These are phyloP conservation scores for Gobio occitaniae DNA, from an alignment of 2,797 vertebrate genomes.

Conservation along the genomic window DNA sequence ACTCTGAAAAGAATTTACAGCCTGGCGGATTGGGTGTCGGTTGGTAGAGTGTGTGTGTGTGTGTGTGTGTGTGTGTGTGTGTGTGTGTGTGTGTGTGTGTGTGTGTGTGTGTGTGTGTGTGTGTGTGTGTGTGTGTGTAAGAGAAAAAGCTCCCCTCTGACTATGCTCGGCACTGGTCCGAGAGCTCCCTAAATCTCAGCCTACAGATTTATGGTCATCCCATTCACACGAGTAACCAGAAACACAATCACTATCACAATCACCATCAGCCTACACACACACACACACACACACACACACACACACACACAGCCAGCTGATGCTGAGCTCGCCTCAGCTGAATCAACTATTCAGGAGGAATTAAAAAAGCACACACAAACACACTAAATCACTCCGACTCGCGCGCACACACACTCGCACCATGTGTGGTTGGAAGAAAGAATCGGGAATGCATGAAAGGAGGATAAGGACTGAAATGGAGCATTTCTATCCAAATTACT, in stretches of 20 bases:
- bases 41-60: constrained; percentile 7
- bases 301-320: constrained; percentile 48
- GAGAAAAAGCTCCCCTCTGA: constrained; percentile 79
- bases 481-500: constrained; percentile 54
- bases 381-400: constrained; percentile 43
- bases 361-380: constrained; percentile 55
- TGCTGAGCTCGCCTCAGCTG: constrained; percentile 50
- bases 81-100: too few relatives aligned
- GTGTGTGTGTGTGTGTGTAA: constrained; percentile 34
- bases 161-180: constrained; percentile 74
- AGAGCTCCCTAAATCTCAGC: constrained; percentile 82
- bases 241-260: constrained; percentile 81
- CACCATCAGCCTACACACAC: constrained; percentile 53
- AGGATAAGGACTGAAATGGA: constrained; percentile 44
- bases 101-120: constrained; percentile 44
- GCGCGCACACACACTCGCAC: background rate
- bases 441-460: constrained; percentile 35
- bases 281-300: constrained; percentile 44
- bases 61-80: too few relatives aligned
- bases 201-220: constrained; percentile 83
- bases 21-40: constrained; percentile 67
- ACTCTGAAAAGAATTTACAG: constrained; percentile 65
- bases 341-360: constrained; percentile 55
- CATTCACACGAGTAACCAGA: constrained; percentile 87
- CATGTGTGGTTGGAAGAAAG: constrained; percentile 23